phyloP scores from a whole-genome alignment of 2,888 invertebrate species.

The Chirona hameri region DNA sequence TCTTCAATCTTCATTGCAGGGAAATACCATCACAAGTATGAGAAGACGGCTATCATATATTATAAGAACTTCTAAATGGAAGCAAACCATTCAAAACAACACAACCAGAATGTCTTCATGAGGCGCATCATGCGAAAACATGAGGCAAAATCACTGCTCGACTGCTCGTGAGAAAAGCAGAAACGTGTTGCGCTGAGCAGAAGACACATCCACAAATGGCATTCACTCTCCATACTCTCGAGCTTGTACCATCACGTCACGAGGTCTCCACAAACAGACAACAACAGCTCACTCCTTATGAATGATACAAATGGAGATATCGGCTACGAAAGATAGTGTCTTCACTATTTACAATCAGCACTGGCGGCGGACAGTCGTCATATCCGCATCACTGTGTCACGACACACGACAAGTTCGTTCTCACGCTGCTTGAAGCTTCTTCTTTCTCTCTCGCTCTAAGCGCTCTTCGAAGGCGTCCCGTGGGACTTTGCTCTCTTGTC shows the following conservation, averaged over 20 bases:
- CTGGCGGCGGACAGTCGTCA: neutral
- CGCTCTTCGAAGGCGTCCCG: no score
- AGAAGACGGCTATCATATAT: slow-evolving; percentile 2
- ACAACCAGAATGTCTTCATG: neutral
- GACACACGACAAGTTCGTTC: neutral
- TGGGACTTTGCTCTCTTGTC: no score
- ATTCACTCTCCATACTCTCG: neutral
- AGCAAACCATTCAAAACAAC: slow-evolving; percentile 7
- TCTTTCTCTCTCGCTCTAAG: no score
- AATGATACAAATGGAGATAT: slow-evolving; percentile 26
- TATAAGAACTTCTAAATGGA: neutral
- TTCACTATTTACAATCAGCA: neutral
- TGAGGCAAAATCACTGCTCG: neutral
- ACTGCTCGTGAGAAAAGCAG: no score
- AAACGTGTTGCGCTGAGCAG: no score
- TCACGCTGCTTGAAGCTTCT: neutral
- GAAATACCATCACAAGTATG: no score
- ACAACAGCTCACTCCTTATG: neutral
- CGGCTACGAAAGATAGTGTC: slow-evolving; percentile 8
- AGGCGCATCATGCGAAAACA: neutral
- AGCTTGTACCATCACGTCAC: neutral
- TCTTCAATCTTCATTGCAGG: no score
- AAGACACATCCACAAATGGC: neutral
- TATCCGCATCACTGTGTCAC: neutral
- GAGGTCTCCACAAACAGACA: neutral